Evolutionary conservation across 2,888 invertebrate species (phyloP), one percentile per base, ranked within the genome.

Genomic region (Melangyna quadrimaculata): DNA sequence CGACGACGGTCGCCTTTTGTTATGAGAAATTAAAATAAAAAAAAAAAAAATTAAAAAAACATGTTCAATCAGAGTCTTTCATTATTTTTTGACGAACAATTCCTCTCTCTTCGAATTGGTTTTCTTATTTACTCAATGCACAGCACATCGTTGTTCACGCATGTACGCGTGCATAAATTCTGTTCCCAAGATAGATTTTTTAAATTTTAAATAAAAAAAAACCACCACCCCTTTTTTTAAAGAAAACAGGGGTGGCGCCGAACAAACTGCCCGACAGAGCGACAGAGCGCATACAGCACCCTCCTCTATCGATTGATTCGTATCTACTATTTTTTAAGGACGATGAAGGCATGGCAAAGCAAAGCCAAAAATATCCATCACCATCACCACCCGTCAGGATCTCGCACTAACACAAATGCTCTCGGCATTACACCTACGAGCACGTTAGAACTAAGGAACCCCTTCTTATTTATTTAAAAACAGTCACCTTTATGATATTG

Each of bases 291-390:
- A 32, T 1, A 9, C 10, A 77, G 61, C 75, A 81, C 86, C 77
- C 86, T 81, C 77, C 51, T 61, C 57, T 69, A 86, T 86, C 72
- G 81, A 81, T 86, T 86, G 80, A 84, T 75, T 80, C 71, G 73
- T 45, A 70, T 77, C 53, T 53, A 81, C 69, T 69, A 63, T 69
- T 24, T 81, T 70, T 59, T 22, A 22, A 73, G 86, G 72, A 73
- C 73, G 72, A 86, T 48, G 69, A 80, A 81, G 69, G 69, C 61
- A 72, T 10, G 27, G n/a, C 45, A 80, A 81, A 63, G 69, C 61
- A 72, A 32, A 40, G n/a, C 45, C 22, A 12, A 24, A 48, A 48
- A 48, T 24, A 48, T 22, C 22, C 12, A 51, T n/a, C n/a, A n/a
- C n/a, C n/a, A n/a, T n/a, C n/a, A n/a, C n/a, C n/a, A 1, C 14